These are phyloP conservation scores for Anthonomus grandis DNA, from an alignment of 1,140 invertebrate genomes.

Conservation along the genomic window DNA sequence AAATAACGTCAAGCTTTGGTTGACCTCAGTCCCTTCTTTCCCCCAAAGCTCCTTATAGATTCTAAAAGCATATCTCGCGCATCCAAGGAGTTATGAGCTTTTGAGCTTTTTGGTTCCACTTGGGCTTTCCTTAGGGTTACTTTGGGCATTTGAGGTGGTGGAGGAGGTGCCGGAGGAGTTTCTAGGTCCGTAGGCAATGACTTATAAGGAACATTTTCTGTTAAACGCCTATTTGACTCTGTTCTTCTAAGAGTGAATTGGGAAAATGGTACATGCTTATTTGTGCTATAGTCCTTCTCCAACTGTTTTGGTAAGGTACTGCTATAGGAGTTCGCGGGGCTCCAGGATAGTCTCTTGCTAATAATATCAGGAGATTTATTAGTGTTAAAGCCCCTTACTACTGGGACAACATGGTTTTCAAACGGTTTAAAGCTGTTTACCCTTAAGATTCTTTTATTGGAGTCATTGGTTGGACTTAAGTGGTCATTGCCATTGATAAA, in stretches of 20 bases:
- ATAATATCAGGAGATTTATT: slow-evolving; percentile 14
- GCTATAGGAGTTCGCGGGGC: slow-evolving; percentile 23
- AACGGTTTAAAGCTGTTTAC: slow-evolving; percentile 37
- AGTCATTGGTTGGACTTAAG: slow-evolving; percentile 3
- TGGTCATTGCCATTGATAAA: slow-evolving; percentile 45
- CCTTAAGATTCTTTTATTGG: slow-evolving; percentile 30
- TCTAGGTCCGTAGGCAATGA: background rate
- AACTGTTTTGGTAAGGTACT: slow-evolving; percentile 20
- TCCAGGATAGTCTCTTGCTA: slow-evolving; percentile 34
- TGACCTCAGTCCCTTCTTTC: slow-evolving; percentile 55
- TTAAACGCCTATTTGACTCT: slow-evolving; percentile 33
- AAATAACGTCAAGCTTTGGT: slow-evolving; percentile 45
- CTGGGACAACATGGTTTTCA: slow-evolving; percentile 25
- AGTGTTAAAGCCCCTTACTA: slow-evolving; percentile 42
- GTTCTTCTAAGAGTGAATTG: slow-evolving; percentile 37
- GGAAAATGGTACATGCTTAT: slow-evolving; percentile 38
- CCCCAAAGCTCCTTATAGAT: slow-evolving; percentile 70
- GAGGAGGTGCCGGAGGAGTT: slow-evolving; percentile 34
- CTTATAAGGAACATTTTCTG: slow-evolving; percentile 2
- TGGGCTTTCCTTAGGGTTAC: slow-evolving; percentile 48
- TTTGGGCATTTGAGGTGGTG: slow-evolving; percentile 51
- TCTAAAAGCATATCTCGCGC: slow-evolving; percentile 64
- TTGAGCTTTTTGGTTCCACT: background rate
- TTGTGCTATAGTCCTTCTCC: slow-evolving; percentile 27
- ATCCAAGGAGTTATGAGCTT: slow-evolving; percentile 48